Percentiles rank a stretch among this genome's conserved stretches.
phyloP scores from a whole-genome alignment of 2,888 invertebrate genomes.

The Trissolcus brochymenae region DNA sequence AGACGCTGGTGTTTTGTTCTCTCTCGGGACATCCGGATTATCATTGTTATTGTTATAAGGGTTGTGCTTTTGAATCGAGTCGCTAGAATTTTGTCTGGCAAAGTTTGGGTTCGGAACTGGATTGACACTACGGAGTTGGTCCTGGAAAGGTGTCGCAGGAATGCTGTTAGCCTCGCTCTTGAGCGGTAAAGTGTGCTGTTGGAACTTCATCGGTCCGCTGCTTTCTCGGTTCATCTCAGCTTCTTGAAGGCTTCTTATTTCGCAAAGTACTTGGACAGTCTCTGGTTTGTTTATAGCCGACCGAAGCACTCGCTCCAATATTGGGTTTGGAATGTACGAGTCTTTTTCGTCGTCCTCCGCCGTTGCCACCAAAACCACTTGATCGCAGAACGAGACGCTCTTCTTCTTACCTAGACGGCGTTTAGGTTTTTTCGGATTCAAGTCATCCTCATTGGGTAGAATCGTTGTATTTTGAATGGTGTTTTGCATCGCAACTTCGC shows the following conservation, averaged over 20 bases:
- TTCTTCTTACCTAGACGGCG: slow-evolving; percentile 88
- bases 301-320: slow-evolving; percentile 89
- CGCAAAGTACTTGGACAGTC: slow-evolving; percentile 78
- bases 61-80: slow-evolving; percentile 61
- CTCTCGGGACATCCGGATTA: slow-evolving; percentile 64
- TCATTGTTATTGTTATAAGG: slow-evolving; percentile 66
- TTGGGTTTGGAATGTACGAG: slow-evolving; percentile 93
- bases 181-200: slow-evolving; percentile 76
- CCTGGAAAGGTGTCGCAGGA: slow-evolving; percentile 73
- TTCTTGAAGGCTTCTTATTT: slow-evolving; percentile 77
- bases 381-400: slow-evolving; percentile 96
- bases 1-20: slow-evolving; percentile 62
- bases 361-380: slow-evolving; percentile 93
- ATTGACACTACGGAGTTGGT: slow-evolving; percentile 72
- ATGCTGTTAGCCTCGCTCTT: slow-evolving; percentile 73
- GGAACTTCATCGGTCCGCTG: slow-evolving; percentile 72
- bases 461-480: slow-evolving; percentile 74
- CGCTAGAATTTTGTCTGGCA: slow-evolving; percentile 65
- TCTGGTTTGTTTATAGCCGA: slow-evolving; percentile 88
- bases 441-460: slow-evolving; percentile 72
- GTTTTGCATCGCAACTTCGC: slow-evolving; percentile 75
- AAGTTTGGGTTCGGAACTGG: slow-evolving; percentile 62
- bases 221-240: slow-evolving; percentile 74
- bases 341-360: slow-evolving; percentile 95
- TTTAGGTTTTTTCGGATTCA: slow-evolving; percentile 77